Conservation (phyloP, 2,797 vertebrate genomes). For the Channa striata region DNA sequence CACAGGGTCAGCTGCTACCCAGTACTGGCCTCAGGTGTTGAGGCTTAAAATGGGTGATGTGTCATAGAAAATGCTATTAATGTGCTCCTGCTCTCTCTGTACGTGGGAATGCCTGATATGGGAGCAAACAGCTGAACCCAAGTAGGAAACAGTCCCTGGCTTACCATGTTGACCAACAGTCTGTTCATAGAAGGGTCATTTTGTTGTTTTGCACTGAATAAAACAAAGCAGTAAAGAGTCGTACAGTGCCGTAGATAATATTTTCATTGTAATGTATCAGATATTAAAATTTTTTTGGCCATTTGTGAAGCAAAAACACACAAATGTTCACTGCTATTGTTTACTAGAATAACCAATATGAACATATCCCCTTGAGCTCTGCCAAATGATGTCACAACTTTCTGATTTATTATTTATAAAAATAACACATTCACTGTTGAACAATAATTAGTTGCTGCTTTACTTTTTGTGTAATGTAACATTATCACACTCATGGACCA, state of each 20-base stretch:
- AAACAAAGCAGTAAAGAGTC: no score
- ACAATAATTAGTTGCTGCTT: not conserved
- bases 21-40: conserved; percentile 65
- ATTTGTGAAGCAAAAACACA: no score
- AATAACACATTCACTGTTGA: not conserved
- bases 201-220: no score
- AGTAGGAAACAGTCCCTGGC: not conserved
- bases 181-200: no score
- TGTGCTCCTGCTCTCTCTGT: conserved; percentile 20
- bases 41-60: conserved; percentile 44
- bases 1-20: conserved; percentile 64
- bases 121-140: conserved; percentile 24
- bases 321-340: no score
- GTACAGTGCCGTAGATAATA: no score
- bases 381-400: no score
- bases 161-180: not conserved
- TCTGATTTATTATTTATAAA: not conserved
- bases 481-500: conserved; percentile 29
- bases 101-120: conserved; percentile 4
- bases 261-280: no score
- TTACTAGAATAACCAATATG: no score
- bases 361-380: no score
- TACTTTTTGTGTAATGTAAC: conserved; percentile 20
- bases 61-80: conserved; percentile 50
- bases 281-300: no score